These are phyloP conservation scores for Parasteatoda tepidariorum DNA, from an alignment of 1,140 invertebrate species.

Conservation along the genomic window DNA sequence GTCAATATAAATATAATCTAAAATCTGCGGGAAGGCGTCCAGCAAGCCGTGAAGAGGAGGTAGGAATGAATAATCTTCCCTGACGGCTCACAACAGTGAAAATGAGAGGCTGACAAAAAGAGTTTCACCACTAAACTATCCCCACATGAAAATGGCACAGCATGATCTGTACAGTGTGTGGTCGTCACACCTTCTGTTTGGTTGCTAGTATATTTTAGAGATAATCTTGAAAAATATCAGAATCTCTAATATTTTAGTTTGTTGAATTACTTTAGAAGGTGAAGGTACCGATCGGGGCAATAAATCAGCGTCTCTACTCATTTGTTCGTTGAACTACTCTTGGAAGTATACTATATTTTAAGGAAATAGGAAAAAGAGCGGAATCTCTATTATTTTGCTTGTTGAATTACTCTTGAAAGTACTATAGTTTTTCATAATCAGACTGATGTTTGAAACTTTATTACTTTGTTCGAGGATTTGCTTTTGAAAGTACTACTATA, in stretches of 20 bases:
- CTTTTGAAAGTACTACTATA: too few relatives aligned
- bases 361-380: too few relatives aligned
- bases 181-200: slow-evolving; percentile 14
- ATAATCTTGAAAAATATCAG: too few relatives aligned
- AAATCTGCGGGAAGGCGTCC: neutral
- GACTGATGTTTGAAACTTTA: too few relatives aligned
- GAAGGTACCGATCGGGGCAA: neutral
- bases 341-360: too few relatives aligned
- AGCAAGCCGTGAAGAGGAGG: neutral
- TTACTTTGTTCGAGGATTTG: too few relatives aligned
- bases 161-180: slow-evolving; percentile 9
- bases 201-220: too few relatives aligned
- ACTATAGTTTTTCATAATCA: too few relatives aligned
- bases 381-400: too few relatives aligned
- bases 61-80: slow-evolving; percentile 15
- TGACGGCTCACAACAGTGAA: slow-evolving; percentile 33
- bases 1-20: neutral
- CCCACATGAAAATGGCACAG: neutral
- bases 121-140: slow-evolving; percentile 1
- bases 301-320: too few relatives aligned
- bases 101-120: slow-evolving; percentile 32
- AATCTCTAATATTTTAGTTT: neutral
- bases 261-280: neutral
- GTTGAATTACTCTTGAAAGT: too few relatives aligned
- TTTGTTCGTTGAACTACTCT: too few relatives aligned